Conservation (phyloP, 2,888 invertebrate genomes). For the Plebejus argus region DNA sequence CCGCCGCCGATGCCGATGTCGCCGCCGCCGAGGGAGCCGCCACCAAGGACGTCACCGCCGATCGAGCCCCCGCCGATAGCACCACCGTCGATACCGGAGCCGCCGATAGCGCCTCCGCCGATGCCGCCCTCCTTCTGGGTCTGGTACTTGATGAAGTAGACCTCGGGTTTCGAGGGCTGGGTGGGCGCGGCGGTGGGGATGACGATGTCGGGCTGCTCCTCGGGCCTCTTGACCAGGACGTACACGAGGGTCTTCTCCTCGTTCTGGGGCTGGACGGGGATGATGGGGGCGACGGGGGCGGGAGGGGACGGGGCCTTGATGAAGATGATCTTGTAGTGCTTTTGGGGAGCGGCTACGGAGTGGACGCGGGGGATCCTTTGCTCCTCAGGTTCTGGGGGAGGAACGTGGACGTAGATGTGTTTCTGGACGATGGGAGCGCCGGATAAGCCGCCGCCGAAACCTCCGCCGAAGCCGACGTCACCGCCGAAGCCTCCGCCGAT, state of each 20-base stretch:
- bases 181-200: conserved; percentile 90
- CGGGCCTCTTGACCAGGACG: conserved; percentile 93
- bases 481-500: conserved; percentile 55
- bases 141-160: conserved; percentile 93
- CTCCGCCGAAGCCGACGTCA: conserved; percentile 65
- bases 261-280: conserved; percentile 89
- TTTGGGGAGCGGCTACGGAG: conserved; percentile 87
- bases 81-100: conserved; percentile 52
- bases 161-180: conserved; percentile 93
- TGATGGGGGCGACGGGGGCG: conserved; percentile 89
- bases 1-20: conserved; percentile 55
- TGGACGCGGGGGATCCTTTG: conserved; percentile 83
- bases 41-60: conserved; percentile 55
- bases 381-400: conserved; percentile 92
- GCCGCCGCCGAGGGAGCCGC: conserved; percentile 54
- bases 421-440: conserved; percentile 87
- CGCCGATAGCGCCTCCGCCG: conserved; percentile 61
- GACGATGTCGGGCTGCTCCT: conserved; percentile 89
- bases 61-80: conserved; percentile 58
- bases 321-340: conserved; percentile 96
- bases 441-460: conserved; percentile 70
- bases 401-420: conserved; percentile 94
- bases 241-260: conserved; percentile 94
- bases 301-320: conserved; percentile 94
- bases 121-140: conserved; percentile 81